These are phyloP conservation scores for Capitulum mitella DNA, from an alignment of 2,888 invertebrate genomes.

Conservation along the genomic window DNA sequence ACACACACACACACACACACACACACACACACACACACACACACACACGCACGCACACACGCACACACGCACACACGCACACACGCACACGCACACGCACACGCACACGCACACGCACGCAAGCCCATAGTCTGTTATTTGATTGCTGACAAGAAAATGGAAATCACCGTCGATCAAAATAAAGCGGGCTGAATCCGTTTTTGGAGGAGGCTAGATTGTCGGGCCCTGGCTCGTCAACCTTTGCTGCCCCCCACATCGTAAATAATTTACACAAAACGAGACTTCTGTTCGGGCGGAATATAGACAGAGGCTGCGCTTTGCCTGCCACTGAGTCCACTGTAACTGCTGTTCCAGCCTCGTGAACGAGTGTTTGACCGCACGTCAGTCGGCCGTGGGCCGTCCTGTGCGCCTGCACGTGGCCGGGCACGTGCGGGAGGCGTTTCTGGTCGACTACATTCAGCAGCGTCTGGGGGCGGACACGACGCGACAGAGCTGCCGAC, in stretches of 20 bases:
- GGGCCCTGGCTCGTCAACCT: neutral
- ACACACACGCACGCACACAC: too few species aligned
- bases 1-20: too few species aligned
- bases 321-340: neutral
- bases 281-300: neutral
- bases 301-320: neutral
- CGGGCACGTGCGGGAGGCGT: conserved; percentile 3
- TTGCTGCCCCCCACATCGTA: neutral
- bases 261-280: too few species aligned
- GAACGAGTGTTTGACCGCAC: neutral
- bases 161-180: too few species aligned
- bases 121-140: too few species aligned
- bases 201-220: neutral
- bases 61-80: too few species aligned
- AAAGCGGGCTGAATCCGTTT: neutral
- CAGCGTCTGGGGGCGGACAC: neutral
- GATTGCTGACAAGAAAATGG: too few species aligned
- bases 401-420: neutral
- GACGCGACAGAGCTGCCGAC: neutral
- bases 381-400: neutral
- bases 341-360: neutral
- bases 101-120: too few species aligned
- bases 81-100: too few species aligned
- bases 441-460: conserved; percentile 1
- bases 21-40: too few species aligned